phyloP scores from a whole-genome alignment of 2,888 invertebrate species.

The Calameuta pallipes region DNA sequence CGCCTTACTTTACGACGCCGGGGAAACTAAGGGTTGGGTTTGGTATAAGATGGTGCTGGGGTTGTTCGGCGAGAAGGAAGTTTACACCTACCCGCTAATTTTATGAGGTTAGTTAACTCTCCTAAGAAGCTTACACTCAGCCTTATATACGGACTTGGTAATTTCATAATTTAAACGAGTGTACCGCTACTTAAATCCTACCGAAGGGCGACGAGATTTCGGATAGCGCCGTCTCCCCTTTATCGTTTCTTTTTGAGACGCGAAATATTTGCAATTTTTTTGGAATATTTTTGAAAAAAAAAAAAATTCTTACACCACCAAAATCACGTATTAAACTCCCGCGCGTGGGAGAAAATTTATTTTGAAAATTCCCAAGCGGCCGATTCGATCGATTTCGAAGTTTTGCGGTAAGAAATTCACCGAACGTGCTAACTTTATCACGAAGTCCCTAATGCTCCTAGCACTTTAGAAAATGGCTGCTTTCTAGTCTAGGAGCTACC shows the following conservation, averaged over 20 bases:
- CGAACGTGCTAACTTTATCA: background rate
- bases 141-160: conserved; percentile 40
- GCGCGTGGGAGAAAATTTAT: background rate
- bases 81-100: conserved; percentile 51
- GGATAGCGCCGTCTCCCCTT: background rate
- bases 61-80: conserved; percentile 29
- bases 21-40: background rate
- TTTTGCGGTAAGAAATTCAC: background rate
- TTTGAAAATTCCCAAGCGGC: background rate
- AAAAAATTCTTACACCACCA: background rate
- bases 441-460: background rate
- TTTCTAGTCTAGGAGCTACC: background rate
- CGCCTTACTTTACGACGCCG: conserved; percentile 28
- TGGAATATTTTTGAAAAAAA: no score
- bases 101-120: conserved; percentile 54
- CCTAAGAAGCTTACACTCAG: conserved; percentile 44
- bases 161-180: conserved; percentile 49
- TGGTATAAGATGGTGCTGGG: background rate
- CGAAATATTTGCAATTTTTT: background rate
- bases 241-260: background rate
- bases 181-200: conserved; percentile 17
- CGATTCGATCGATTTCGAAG: background rate
- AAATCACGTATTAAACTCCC: background rate
- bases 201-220: background rate
- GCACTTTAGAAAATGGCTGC: background rate